Evolutionary conservation across 2,113 vertebrate species (phyloP).

Genomic region (Cynocephalus volans): DNA sequence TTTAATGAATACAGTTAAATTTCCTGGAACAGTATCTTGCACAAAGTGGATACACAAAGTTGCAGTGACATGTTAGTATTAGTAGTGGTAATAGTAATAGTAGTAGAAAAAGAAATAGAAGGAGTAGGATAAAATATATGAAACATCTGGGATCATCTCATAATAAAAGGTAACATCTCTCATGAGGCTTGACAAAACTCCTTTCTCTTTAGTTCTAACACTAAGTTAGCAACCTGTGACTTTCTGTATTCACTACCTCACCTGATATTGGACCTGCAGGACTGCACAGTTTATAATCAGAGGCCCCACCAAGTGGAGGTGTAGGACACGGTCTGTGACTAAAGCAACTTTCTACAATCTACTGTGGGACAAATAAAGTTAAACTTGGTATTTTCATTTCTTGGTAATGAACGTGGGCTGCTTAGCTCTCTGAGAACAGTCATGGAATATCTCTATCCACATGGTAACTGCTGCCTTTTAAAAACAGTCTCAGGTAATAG

Average conservation of each 20-base stretch:
- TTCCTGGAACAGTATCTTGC: not conserved
- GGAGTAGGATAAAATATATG: not conserved
- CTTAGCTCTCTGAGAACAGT: constrained; percentile 15
- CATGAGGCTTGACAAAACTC: not conserved
- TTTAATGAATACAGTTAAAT: not conserved
- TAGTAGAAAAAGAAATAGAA: not conserved
- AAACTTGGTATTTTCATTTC: constrained; percentile 46
- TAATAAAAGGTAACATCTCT: not conserved
- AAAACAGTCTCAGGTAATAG: constrained; percentile 62
- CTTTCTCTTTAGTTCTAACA: not conserved
- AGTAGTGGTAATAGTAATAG: not conserved
- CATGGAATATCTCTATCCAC: constrained; percentile 55
- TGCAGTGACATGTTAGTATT: not conserved
- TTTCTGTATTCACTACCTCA: not conserved
- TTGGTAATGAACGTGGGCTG: not conserved
- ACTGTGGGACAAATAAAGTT: constrained; percentile 28
- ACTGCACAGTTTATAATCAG: not conserved
- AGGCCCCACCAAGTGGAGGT: not conserved
- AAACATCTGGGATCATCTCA: not conserved
- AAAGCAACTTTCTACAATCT: constrained; percentile 63
- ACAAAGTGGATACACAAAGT: not conserved
- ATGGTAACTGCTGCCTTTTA: constrained; percentile 60
- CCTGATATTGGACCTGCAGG: not conserved
- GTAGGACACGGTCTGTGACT: not conserved
- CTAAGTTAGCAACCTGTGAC: not conserved